Evolutionary conservation across 2,888 invertebrate genomes (phyloP).

Genomic region (Chrysina gloriosa): DNA sequence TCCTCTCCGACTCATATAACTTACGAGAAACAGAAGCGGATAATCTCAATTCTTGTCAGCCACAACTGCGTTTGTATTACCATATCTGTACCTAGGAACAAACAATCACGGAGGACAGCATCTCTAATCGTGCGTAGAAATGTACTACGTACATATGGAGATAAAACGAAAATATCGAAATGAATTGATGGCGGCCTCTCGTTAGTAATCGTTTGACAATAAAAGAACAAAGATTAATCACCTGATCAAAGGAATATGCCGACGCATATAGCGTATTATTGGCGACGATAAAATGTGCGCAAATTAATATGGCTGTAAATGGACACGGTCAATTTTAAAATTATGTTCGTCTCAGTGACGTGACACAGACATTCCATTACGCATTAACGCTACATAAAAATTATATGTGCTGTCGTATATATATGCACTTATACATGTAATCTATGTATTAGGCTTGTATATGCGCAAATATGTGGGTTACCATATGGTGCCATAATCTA

Average conservation of each 20-base stretch:
- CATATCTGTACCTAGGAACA: slow-evolving; percentile 5
- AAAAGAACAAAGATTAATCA: slow-evolving; percentile 18
- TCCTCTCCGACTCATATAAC: background rate
- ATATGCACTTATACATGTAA: too few relatives aligned
- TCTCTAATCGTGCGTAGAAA: slow-evolving; percentile 15
- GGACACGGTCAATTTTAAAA: slow-evolving; percentile 13
- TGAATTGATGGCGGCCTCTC: slow-evolving; percentile 11
- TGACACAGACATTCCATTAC: background rate
- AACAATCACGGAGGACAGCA: slow-evolving; percentile 20
- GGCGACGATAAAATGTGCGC: background rate
- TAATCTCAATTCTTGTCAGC: slow-evolving; percentile 8
- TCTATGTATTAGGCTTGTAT: background rate
- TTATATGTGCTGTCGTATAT: too few relatives aligned
- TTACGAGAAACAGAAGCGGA: slow-evolving; percentile 16
- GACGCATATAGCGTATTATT: slow-evolving; percentile 9
- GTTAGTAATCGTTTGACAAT: slow-evolving; percentile 18
- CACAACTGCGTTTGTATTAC: slow-evolving; percentile 22
- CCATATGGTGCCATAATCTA: slow-evolving; percentile 18
- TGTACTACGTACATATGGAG: slow-evolving; percentile 5
- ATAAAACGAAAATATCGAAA: slow-evolving; percentile 13
- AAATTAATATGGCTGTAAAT: slow-evolving; percentile 28
- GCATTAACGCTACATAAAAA: slow-evolving; percentile 1
- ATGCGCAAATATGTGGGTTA: slow-evolving; percentile 6
- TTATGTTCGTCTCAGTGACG: slow-evolving; percentile 23
- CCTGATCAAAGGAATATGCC: slow-evolving; percentile 30